Evolutionary conservation across 2,797 vertebrate genomes (phyloP).

Genomic region (Glyptemys insculpta): DNA sequence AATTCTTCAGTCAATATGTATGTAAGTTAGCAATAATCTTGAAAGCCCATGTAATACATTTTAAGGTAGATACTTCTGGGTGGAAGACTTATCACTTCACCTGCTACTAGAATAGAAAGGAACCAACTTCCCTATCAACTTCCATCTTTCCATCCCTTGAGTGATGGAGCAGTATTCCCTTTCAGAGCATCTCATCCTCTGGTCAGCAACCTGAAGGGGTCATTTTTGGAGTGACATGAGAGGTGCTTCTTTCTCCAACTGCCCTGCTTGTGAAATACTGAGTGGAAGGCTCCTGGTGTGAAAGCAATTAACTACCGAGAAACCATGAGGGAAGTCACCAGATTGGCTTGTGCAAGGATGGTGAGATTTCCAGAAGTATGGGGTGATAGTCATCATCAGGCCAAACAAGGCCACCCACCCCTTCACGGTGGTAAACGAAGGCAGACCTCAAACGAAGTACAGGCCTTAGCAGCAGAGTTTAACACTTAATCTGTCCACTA

Average conservation of each 20-base stretch:
- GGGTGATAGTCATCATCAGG: background rate
- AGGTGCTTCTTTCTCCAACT: background rate
- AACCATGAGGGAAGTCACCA: background rate
- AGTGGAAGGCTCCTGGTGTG: background rate
- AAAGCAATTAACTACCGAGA: background rate
- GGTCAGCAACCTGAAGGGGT: background rate
- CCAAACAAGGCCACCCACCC: background rate
- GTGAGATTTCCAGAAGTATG: background rate
- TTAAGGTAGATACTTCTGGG: background rate
- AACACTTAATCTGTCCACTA: accelerated
- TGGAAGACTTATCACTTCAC: conserved; percentile 13
- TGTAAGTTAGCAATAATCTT: background rate
- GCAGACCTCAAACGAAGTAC: background rate
- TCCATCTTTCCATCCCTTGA: background rate
- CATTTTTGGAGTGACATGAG: background rate
- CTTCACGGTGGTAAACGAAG: background rate
- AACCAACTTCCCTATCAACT: background rate
- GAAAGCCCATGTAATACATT: background rate
- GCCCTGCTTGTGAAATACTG: background rate
- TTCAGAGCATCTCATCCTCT: background rate
- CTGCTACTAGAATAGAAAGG: background rate
- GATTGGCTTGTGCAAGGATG: background rate
- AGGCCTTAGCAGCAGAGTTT: background rate
- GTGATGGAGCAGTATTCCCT: background rate
- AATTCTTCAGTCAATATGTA: background rate